A percentile compares a stretch with the other conserved stretches of the same genome.
phyloP scores from a whole-genome alignment of 2,888 invertebrate genomes.

The Lithophane semibrunnea region DNA sequence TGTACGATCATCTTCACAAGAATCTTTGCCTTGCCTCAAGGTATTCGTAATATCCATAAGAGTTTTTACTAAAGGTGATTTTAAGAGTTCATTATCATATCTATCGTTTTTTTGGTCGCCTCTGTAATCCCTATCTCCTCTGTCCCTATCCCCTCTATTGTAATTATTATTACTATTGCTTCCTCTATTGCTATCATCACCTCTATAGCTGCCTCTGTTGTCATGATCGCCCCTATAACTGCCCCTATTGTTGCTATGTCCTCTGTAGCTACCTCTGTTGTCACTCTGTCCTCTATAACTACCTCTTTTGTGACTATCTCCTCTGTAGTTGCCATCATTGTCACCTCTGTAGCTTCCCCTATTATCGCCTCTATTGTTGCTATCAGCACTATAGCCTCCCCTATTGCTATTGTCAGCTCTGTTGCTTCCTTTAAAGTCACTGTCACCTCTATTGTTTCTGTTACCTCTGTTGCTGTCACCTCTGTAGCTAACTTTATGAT shows the following conservation, averaged over 20 bases:
- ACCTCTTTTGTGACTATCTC: neutral
- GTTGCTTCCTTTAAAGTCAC: neutral
- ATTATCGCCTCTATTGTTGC: neutral
- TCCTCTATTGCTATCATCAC: neutral
- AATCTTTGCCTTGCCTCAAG: constrained; percentile 43
- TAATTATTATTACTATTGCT: constrained; percentile 8
- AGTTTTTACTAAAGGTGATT: constrained; percentile 50
- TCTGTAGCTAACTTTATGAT: constrained; percentile 2
- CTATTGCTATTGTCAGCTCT: constrained; percentile 5
- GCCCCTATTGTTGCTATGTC: neutral
- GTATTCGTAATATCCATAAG: constrained; percentile 43
- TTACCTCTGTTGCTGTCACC: neutral
- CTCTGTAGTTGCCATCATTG: neutral
- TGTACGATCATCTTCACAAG: constrained; percentile 36
- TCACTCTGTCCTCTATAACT: neutral
- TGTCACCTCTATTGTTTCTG: neutral
- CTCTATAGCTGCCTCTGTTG: neutral
- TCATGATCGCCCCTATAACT: neutral
- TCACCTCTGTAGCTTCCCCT: neutral
- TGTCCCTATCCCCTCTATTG: constrained; percentile 12
- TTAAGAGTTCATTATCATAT: constrained; percentile 23
- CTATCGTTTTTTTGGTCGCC: constrained; percentile 5
- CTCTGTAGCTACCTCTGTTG: neutral
- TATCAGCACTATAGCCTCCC: neutral
- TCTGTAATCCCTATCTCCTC: constrained; percentile 20